A percentile compares a stretch with the other conserved stretches of the same genome.
Conservation (phyloP, 2,113 vertebrate genomes). For the Mus spicilegus region DNA sequence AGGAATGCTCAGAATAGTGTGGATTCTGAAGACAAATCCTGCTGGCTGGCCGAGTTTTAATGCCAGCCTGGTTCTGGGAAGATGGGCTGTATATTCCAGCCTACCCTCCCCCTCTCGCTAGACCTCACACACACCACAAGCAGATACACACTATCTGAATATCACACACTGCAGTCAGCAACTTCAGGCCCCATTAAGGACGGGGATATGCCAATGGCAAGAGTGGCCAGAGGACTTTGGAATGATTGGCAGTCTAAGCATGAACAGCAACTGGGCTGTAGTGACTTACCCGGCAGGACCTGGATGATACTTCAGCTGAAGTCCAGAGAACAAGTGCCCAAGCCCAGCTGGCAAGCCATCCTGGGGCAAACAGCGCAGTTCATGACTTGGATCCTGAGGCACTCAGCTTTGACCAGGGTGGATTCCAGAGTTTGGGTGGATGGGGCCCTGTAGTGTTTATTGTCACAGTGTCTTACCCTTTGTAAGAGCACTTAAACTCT, state of each 20-base stretch:
- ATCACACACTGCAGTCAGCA: background rate
- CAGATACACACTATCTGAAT: background rate
- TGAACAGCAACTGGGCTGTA: background rate
- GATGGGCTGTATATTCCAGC: background rate
- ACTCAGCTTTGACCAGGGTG: background rate
- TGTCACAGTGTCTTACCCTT: background rate
- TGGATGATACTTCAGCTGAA: background rate
- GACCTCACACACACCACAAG: background rate
- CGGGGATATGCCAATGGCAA: accelerated
- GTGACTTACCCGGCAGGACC: background rate
- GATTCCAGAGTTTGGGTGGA: background rate
- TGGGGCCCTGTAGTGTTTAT: background rate
- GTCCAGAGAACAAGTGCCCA: background rate
- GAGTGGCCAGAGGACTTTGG: background rate
- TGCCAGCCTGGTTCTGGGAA: background rate
- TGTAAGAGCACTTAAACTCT: background rate
- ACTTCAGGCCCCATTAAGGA: background rate
- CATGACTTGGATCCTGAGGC: background rate
- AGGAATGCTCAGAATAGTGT: background rate
- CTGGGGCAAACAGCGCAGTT: background rate
- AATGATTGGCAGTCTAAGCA: background rate
- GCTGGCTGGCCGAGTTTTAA: background rate
- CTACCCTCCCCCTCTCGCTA: background rate
- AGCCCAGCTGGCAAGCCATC: background rate
- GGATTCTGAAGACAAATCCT: background rate